Percentiles rank a stretch among this genome's conserved stretches.
phyloP scores from a whole-genome alignment of 2,113 vertebrate species.

The Cynopterus brachyotis region DNA sequence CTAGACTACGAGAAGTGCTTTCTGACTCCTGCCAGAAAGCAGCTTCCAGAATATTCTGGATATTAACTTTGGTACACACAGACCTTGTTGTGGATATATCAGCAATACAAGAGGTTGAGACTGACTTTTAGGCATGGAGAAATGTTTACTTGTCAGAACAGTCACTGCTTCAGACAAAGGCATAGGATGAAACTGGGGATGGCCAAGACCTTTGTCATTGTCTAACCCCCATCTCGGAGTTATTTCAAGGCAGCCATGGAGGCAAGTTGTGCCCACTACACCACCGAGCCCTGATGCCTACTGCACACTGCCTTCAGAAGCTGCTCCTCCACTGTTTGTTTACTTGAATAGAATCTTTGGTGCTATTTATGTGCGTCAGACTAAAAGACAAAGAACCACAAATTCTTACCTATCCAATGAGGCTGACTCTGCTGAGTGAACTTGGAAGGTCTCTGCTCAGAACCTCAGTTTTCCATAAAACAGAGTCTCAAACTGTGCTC shows the following conservation, averaged over 20 bases:
- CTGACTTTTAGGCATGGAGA: background rate
- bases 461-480: background rate
- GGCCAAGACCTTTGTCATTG: background rate
- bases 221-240: background rate
- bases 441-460: background rate
- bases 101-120: background rate
- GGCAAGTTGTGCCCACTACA: rapidly evolving
- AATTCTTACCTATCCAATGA: rapidly evolving
- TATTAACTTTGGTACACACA: background rate
- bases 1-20: background rate
- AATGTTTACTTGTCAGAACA: background rate
- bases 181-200: background rate
- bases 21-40: background rate
- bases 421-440: background rate
- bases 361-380: background rate
- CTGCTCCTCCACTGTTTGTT: background rate
- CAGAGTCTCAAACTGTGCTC: background rate
- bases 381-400: background rate
- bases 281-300: rapidly evolving
- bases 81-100: background rate
- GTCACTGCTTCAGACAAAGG: background rate
- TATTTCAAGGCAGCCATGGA: background rate
- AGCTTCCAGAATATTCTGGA: background rate
- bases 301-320: background rate
- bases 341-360: background rate